Conservation (phyloP, 2,113 vertebrate species). For the Elanus axillaris region DNA sequence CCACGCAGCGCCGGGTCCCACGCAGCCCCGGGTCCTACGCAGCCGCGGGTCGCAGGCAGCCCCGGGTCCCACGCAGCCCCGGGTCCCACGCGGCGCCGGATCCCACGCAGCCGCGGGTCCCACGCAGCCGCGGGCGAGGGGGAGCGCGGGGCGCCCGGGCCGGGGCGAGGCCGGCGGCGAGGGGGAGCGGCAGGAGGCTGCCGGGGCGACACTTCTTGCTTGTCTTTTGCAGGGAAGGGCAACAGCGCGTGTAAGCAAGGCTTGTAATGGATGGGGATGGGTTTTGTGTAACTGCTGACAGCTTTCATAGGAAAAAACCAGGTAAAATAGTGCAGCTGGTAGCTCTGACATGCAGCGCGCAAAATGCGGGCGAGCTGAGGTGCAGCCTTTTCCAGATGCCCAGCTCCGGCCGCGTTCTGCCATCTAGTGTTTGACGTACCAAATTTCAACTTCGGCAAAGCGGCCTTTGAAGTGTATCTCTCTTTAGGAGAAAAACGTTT, state of each 20-base stretch:
- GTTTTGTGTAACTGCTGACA: not conserved
- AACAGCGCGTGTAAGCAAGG: accelerated
- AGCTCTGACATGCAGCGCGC: not conserved
- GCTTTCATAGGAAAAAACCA: accelerated
- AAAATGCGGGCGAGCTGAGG: accelerated
- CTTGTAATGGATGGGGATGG: accelerated
- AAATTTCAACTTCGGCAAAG: not conserved
- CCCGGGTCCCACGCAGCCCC: no score
- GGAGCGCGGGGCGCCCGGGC: no score
- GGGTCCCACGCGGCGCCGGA: no score
- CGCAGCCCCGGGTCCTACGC: no score
- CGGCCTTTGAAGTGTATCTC: accelerated
- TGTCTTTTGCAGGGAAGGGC: no score
- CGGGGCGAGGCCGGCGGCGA: not conserved
- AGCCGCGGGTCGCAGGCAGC: no score
- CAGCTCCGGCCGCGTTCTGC: slow-evolving; percentile 54
- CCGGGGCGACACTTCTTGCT: not conserved
- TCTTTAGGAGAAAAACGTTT: not conserved
- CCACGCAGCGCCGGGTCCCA: no score
- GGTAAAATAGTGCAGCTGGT: not conserved
- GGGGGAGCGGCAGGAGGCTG: accelerated
- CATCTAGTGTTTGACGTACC: slow-evolving; percentile 57
- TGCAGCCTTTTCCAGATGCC: not conserved
- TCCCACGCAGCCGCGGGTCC: no score
- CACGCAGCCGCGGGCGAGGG: no score